phyloP scores from a whole-genome alignment of 2,888 invertebrate genomes.

The Archips xylosteana region DNA sequence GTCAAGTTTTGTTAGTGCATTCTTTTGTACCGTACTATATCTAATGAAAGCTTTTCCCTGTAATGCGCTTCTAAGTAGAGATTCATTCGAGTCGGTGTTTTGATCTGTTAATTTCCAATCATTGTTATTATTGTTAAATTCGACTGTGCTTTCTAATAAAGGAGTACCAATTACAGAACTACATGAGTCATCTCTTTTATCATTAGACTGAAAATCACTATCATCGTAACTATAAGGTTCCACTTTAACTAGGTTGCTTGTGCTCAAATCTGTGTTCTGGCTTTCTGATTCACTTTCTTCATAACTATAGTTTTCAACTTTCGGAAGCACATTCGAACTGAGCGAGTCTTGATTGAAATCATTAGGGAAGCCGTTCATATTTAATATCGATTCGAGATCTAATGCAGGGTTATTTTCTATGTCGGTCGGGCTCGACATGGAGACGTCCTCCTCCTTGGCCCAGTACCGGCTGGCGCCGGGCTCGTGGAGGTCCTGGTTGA shows the following conservation, averaged over 20 bases:
- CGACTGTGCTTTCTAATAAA: constrained; percentile 80
- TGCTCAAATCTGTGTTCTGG: constrained; percentile 88
- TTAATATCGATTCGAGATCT: constrained; percentile 93
- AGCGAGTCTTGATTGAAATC: constrained; percentile 85
- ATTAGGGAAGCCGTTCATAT: constrained; percentile 87
- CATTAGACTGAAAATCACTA: constrained; percentile 69
- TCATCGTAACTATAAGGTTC: constrained; percentile 78
- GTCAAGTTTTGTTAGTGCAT: constrained; percentile 75
- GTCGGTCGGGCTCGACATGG: constrained; percentile 86
- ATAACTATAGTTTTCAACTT: constrained; percentile 90
- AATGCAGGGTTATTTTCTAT: constrained; percentile 87
- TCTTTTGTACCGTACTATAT: constrained; percentile 85
- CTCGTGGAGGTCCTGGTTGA: constrained; percentile 92
- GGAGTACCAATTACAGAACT: constrained; percentile 81
- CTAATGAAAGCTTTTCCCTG: constrained; percentile 90
- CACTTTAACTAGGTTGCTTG: constrained; percentile 85
- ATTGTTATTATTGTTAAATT: constrained; percentile 91
- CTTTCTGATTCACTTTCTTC: constrained; percentile 93
- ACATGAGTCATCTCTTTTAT: constrained; percentile 76
- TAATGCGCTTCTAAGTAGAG: constrained; percentile 92
- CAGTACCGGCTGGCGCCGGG: constrained; percentile 87
- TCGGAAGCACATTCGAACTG: constrained; percentile 84
- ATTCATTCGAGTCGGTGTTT: constrained; percentile 89
- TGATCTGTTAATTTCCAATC: constrained; percentile 93
- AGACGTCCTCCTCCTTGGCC: constrained; percentile 87